phyloP scores from a whole-genome alignment of 2,888 invertebrate genomes.

The Polymixis lichenea region DNA sequence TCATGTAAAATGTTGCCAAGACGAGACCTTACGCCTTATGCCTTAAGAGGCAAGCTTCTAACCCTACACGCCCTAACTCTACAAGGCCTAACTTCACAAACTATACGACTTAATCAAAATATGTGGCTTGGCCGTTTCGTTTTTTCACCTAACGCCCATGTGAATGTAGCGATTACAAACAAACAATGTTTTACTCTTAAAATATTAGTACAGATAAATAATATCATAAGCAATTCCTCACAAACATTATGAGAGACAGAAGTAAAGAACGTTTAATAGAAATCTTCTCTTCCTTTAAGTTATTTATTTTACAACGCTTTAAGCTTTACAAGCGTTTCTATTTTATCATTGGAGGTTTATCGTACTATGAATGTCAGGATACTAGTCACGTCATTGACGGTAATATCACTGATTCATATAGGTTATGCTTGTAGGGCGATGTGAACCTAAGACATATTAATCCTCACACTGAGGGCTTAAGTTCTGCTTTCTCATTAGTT shows the following conservation, averaged over 20 bases:
- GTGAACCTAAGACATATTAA: background rate
- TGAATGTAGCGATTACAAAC: no score
- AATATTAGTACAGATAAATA: no score
- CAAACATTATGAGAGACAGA: no score
- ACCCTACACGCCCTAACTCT: no score
- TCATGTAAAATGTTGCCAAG: no score
- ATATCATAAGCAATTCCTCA: background rate
- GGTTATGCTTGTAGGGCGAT: background rate
- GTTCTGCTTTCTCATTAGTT: background rate
- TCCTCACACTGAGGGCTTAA: constrained; percentile 1
- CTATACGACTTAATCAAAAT: no score
- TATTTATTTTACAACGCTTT: background rate
- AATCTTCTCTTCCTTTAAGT: background rate
- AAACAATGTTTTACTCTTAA: no score
- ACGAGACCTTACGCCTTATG: no score
- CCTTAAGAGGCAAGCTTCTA: no score
- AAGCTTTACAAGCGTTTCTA: background rate
- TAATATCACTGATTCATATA: constrained; percentile 1
- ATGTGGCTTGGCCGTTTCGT: no score
- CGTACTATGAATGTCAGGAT: background rate
- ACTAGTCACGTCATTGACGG: background rate
- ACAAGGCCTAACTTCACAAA: no score
- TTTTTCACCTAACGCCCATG: no score
- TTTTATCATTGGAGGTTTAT: constrained; percentile 6
- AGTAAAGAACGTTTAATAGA: background rate